These are phyloP conservation scores for Kuschelorhynchus macadamiae DNA, from an alignment of 2,888 invertebrate species.

Conservation along the genomic window DNA sequence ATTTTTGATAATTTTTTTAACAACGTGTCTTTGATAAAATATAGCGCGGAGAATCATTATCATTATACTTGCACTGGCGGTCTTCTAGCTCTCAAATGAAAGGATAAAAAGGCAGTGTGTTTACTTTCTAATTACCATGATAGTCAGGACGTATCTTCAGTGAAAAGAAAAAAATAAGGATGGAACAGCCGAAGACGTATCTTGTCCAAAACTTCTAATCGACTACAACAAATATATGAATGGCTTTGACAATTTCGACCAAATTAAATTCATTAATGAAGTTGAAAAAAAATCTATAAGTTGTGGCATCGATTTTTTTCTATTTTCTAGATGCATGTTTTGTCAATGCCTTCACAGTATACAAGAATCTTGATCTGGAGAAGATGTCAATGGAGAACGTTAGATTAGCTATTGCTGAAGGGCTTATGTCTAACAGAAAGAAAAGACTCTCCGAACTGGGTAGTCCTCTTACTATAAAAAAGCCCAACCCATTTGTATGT, in stretches of 20 bases:
- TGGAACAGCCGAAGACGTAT: too few species aligned
- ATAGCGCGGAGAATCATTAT: too few species aligned
- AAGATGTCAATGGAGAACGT: background rate
- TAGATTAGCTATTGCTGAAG: background rate
- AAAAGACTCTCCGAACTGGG: background rate
- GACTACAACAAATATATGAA: conserved; percentile 1
- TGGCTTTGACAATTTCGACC: background rate
- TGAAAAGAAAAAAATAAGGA: too few species aligned
- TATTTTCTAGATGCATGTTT: background rate
- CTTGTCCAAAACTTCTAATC: background rate
- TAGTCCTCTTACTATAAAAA: background rate
- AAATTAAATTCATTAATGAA: background rate
- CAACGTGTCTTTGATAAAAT: background rate
- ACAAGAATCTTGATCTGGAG: background rate
- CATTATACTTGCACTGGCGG: too few species aligned
- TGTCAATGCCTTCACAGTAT: background rate
- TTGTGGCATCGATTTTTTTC: background rate
- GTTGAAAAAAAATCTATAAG: too few species aligned
- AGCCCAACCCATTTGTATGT: background rate
- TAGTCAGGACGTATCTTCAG: too few species aligned
- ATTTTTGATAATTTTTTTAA: conserved; percentile 21
- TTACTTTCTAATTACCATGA: too few species aligned
- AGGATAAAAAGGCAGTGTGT: too few species aligned
- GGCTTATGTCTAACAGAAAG: background rate
- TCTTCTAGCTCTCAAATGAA: too few species aligned